Conservation (phyloP, 1,140 invertebrate genomes). For the Belonocnema kinseyi region DNA sequence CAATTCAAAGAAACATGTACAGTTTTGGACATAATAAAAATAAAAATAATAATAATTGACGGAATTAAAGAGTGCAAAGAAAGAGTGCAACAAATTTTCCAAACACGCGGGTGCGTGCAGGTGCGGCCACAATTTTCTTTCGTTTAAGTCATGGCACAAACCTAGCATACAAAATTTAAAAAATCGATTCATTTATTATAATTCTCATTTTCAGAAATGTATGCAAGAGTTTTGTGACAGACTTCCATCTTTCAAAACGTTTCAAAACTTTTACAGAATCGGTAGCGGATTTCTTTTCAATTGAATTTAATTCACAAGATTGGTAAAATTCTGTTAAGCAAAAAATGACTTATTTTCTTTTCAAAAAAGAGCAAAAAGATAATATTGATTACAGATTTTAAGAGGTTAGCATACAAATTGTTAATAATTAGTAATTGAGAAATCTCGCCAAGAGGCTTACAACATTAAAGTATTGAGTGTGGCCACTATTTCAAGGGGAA, state of each 20-base stretch:
- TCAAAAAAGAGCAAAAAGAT: background rate
- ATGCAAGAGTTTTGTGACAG: background rate
- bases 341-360: background rate
- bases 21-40: too few relatives aligned
- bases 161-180: background rate
- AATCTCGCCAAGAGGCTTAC: too few relatives aligned
- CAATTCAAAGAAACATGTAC: background rate
- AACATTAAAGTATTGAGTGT: background rate
- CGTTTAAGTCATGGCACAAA: background rate
- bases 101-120: conserved; percentile 19
- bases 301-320: too few relatives aligned
- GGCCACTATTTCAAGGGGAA: conserved; percentile 47
- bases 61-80: background rate
- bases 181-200: background rate
- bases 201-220: background rate
- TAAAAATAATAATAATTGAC: too few relatives aligned
- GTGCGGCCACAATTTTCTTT: conserved; percentile 29
- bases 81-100: background rate
- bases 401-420: too few relatives aligned
- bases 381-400: background rate
- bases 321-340: background rate
- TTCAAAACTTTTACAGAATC: background rate
- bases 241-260: conserved; percentile 10
- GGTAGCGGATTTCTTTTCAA: too few relatives aligned
- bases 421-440: too few relatives aligned